A percentile compares a stretch with the other conserved stretches of the same genome.
Evolutionary conservation across 2,888 invertebrate species (phyloP).

Genomic region (Hypena proboscidalis): DNA sequence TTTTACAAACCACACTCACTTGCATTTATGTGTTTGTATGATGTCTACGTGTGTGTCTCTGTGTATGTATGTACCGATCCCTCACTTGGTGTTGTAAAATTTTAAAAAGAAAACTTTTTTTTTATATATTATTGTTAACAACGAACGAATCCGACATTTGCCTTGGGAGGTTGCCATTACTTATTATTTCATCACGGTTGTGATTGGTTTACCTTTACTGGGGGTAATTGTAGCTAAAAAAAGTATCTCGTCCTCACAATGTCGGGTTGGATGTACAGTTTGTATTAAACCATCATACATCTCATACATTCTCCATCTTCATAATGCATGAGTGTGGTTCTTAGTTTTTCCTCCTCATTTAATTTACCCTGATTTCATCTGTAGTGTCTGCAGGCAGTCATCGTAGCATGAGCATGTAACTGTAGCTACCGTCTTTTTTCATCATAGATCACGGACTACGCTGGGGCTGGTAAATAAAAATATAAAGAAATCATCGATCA

Average conservation of each 20-base stretch:
- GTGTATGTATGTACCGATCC: conserved; percentile 34
- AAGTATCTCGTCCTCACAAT: conserved; percentile 57
- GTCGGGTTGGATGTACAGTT: conserved; percentile 74
- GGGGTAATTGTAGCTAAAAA: conserved; percentile 41
- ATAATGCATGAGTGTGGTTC: conserved; percentile 84
- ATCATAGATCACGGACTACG: conserved; percentile 39
- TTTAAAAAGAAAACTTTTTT: conserved; percentile 26
- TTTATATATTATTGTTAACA: conserved; percentile 41
- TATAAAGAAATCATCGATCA: conserved; percentile 30
- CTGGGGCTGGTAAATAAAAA: conserved; percentile 56
- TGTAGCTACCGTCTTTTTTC: conserved; percentile 51
- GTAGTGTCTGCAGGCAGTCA: conserved; percentile 48
- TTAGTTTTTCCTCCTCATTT: conserved; percentile 50
- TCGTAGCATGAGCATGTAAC: conserved; percentile 66
- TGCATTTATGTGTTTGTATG: conserved; percentile 76
- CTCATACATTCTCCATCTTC: conserved; percentile 51
- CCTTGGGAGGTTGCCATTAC: conserved; percentile 80
- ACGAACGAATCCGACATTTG: conserved; percentile 79
- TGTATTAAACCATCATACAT: conserved; percentile 54
- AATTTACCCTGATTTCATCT: conserved; percentile 47
- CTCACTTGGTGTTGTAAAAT: conserved; percentile 49
- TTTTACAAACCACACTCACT: conserved; percentile 81
- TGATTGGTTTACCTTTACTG: conserved; percentile 81
- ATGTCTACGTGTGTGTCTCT: conserved; percentile 49
- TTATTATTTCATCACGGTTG: conserved; percentile 67